A percentile compares a stretch with the other conserved stretches of the same genome.
These are phyloP conservation scores for Liasis olivaceus DNA, from an alignment of 2,797 vertebrate genomes.

Conservation along the genomic window DNA sequence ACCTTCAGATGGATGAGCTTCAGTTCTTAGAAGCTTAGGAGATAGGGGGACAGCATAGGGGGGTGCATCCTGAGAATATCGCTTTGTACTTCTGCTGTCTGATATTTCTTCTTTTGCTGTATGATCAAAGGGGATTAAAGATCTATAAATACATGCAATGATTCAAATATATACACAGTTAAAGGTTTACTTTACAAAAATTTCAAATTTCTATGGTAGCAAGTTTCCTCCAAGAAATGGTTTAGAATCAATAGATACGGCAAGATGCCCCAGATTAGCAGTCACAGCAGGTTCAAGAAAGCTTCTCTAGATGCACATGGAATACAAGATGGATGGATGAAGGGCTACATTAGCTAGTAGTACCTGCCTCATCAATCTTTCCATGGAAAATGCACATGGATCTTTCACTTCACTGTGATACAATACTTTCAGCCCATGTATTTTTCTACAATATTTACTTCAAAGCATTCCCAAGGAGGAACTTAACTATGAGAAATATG, in stretches of 20 bases:
- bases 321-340: neutral
- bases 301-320: neutral
- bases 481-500: neutral
- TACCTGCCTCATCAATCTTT: neutral
- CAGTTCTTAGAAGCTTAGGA: conserved; percentile 84
- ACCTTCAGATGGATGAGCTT: conserved; percentile 89
- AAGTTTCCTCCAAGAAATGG: neutral
- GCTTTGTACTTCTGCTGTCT: conserved; percentile 82
- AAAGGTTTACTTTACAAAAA: neutral
- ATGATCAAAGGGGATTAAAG: conserved; percentile 33
- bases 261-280: neutral
- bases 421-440: neutral
- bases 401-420: neutral
- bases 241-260: neutral
- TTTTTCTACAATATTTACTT: neutral
- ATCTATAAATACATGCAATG: neutral
- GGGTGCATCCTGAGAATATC: conserved; percentile 81
- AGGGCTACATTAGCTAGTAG: neutral
- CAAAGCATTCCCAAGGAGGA: neutral
- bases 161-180: neutral
- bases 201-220: neutral
- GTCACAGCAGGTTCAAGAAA: neutral
- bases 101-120: conserved; percentile 87
- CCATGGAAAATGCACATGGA: neutral
- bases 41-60: conserved; percentile 83